Conservation (phyloP, 2,797 vertebrate genomes). For the Monodelphis domestica region DNA sequence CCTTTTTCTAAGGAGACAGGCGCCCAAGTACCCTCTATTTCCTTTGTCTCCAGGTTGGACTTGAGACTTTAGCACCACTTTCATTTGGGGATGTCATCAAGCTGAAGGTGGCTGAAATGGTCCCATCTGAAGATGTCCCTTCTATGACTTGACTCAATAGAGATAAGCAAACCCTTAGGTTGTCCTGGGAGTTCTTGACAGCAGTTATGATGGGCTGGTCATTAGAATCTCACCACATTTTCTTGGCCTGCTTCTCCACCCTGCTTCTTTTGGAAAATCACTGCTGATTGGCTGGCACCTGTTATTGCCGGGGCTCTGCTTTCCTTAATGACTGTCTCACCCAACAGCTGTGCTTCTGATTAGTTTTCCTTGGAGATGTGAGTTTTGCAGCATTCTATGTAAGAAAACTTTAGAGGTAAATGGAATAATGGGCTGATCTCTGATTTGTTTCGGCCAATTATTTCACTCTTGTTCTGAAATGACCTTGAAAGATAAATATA, state of each 20-base stretch:
- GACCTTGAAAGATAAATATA: slow-evolving; percentile 47
- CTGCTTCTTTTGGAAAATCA: slow-evolving; percentile 69
- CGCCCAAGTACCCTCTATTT: neutral
- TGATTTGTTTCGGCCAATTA: slow-evolving; percentile 61
- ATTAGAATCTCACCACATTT: slow-evolving; percentile 60
- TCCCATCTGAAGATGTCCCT: slow-evolving; percentile 18
- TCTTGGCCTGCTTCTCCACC: slow-evolving; percentile 63
- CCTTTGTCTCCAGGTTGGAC: slow-evolving; percentile 29
- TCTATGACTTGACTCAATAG: slow-evolving; percentile 43
- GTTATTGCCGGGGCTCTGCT: slow-evolving; percentile 59
- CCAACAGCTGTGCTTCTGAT: slow-evolving; percentile 77
- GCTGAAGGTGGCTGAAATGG: slow-evolving; percentile 12
- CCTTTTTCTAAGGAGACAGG: slow-evolving; percentile 17
- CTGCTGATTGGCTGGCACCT: slow-evolving; percentile 70
- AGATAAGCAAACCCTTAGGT: slow-evolving; percentile 48
- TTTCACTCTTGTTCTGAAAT: slow-evolving; percentile 60
- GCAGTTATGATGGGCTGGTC: slow-evolving; percentile 34
- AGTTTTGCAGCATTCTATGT: slow-evolving; percentile 68
- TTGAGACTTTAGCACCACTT: slow-evolving; percentile 21
- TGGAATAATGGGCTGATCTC: slow-evolving; percentile 63
- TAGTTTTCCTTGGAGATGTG: slow-evolving; percentile 72
- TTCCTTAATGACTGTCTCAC: slow-evolving; percentile 67
- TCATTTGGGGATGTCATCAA: slow-evolving; percentile 44
- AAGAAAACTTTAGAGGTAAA: slow-evolving; percentile 73
- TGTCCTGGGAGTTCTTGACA: slow-evolving; percentile 1